Evolutionary conservation across 1,140 invertebrate genomes (phyloP), one percentile per base, ranked within the genome.

Genomic region (Sminthurides bifidus): DNA sequence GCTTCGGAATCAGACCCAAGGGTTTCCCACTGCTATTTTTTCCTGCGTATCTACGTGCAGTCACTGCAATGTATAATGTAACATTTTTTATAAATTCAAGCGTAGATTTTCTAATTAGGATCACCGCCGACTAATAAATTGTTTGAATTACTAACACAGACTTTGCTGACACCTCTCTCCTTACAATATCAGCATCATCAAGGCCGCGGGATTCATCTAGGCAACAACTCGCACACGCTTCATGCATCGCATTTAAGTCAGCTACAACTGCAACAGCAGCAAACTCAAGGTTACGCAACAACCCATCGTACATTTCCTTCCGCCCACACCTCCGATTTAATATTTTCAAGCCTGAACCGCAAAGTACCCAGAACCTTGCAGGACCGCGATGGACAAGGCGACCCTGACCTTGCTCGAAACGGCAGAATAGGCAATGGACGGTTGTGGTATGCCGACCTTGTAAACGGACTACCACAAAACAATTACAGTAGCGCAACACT

Each of bases 221-320:
- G n/a, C n/a, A n/a, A n/a, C n/a, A 37, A 43, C 37, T 52, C 41
- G 50, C 50, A 37, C 27, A 45, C 56, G 40, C 60, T 55, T 35
- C 54, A 57, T 35, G 31, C 30, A 17, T 53, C 58, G 35, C 55
- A 43, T 23, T 53, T 35, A n/a, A 26, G 43, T 15, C 30, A 45
- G 26, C 53, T 41, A 26, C 55, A 58, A 26, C 59, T 31, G 17
- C 52, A 52, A 30, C 52, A n/a, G 24, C 56, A 54, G 10, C 54
- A 57, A 17, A 49, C 54, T n/a, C 51, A 37, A 33, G 24, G 30
- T 12, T 59, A 58, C 45, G 63, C 63, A 29, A 64, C 63, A 19
- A 60, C 63, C 14, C 63, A 65, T 46, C 59, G 63, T 12, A 65
- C 63, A 23, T 61, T 65, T 43, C 63, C 63, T 26, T 59, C 63